Evolutionary conservation across 2,797 vertebrate genomes (phyloP).

Genomic region (Diceros bicornis): DNA sequence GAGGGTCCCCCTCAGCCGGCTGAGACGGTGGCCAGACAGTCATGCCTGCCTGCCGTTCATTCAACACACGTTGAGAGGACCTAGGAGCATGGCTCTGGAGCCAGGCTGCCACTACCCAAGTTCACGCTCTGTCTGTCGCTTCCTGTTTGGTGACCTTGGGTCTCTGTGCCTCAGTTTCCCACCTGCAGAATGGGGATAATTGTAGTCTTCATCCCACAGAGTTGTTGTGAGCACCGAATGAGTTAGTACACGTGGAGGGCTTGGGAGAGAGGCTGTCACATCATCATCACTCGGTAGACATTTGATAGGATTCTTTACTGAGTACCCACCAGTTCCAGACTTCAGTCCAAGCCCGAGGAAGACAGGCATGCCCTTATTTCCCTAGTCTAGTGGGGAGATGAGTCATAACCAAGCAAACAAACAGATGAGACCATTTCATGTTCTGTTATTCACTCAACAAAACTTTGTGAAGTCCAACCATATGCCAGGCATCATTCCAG

Average conservation of each 20-base stretch:
- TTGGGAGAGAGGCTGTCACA: neutral
- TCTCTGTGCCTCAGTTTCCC: conserved; percentile 59
- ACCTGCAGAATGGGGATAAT: neutral
- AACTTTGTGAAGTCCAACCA: neutral
- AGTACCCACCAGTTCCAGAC: conserved; percentile 53
- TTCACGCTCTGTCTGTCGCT: neutral
- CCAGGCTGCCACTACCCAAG: too few species aligned
- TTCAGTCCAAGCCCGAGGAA: conserved; percentile 31
- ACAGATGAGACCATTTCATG: conserved; percentile 62
- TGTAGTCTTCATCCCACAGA: neutral
- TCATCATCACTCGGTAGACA: neutral
- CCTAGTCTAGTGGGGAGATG: conserved; percentile 65
- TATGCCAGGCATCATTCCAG: neutral
- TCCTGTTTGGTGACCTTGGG: neutral
- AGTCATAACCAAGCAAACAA: conserved; percentile 70
- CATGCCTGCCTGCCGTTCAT: accelerated
- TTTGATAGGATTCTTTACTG: neutral
- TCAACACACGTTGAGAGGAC: accelerated
- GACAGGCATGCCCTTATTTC: conserved; percentile 67
- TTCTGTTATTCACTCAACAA: conserved; percentile 73
- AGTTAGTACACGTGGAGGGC: neutral
- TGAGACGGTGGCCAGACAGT: neutral
- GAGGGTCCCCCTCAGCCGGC: neutral
- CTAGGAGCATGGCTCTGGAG: neutral
- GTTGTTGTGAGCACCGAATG: neutral